Evolutionary conservation across 2,888 invertebrate genomes (phyloP).

Genomic region (Eilema sororculum): DNA sequence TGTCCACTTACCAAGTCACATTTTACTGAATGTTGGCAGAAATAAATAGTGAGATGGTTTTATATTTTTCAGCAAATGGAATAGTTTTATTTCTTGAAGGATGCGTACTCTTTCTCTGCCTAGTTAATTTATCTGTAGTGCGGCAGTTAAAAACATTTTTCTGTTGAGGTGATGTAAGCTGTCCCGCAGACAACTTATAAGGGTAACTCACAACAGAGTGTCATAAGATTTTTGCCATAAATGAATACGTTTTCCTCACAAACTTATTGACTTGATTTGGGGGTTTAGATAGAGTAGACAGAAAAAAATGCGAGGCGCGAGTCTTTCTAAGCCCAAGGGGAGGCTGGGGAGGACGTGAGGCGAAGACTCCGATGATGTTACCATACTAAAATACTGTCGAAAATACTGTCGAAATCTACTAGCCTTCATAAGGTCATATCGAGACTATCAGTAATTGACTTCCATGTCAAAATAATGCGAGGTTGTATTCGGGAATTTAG

Average conservation of each 20-base stretch:
- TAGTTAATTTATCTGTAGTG: background rate
- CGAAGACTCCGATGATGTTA: no score
- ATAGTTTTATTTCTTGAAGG: background rate
- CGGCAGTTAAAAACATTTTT: background rate
- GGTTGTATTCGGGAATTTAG: no score
- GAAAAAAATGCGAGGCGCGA: no score
- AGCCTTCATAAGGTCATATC: background rate
- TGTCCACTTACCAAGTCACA: conserved; percentile 50
- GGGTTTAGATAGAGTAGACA: background rate
- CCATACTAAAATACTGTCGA: no score
- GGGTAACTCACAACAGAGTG: no score
- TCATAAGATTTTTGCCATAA: background rate
- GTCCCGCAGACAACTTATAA: no score
- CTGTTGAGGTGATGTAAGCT: background rate
- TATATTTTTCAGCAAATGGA: conserved; percentile 34
- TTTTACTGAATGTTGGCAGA: conserved; percentile 44
- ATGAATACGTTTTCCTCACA: no score
- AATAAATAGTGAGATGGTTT: conserved; percentile 35
- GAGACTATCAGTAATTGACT: background rate
- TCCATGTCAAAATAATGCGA: background rate
- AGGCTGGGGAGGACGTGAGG: no score
- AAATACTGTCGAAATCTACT: no score
- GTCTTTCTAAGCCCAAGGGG: no score
- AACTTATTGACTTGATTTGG: no score
- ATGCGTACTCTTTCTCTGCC: background rate